These are phyloP conservation scores for Lamellibrachia columna DNA, from an alignment of 2,888 invertebrate genomes.

Conservation along the genomic window DNA sequence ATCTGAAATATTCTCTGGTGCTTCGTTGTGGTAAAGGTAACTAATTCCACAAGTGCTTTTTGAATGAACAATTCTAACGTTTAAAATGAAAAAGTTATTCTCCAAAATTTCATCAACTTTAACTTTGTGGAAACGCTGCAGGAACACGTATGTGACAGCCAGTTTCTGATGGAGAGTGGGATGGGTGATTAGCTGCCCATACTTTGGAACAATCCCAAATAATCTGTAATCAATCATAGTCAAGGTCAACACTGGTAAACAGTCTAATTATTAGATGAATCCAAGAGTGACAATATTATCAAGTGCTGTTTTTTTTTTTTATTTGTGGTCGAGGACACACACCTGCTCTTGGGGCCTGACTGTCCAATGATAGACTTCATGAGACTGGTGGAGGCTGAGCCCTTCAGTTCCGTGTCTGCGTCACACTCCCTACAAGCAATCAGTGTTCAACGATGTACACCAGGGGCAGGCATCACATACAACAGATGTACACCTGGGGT, in stretches of 20 bases:
- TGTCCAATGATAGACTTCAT: slow-evolving; percentile 61
- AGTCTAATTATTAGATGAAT: background rate
- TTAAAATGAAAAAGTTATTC: background rate
- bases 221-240: background rate
- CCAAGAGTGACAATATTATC: background rate
- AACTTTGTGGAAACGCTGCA: no score
- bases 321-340: background rate
- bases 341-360: slow-evolving; percentile 24
- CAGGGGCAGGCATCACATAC: no score
- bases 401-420: slow-evolving; percentile 60
- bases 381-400: slow-evolving; percentile 62
- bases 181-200: background rate
- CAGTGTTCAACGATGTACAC: background rate
- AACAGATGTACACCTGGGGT: no score
- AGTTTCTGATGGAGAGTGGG: background rate
- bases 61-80: background rate
- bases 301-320: background rate
- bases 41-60: background rate
- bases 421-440: slow-evolving; percentile 59
- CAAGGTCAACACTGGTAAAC: background rate
- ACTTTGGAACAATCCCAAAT: background rate
- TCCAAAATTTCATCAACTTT: background rate
- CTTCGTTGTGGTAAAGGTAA: background rate
- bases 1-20: background rate
- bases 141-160: background rate